phyloP scores from a whole-genome alignment of 2,888 invertebrate genomes.

The Metellina segmentata region DNA sequence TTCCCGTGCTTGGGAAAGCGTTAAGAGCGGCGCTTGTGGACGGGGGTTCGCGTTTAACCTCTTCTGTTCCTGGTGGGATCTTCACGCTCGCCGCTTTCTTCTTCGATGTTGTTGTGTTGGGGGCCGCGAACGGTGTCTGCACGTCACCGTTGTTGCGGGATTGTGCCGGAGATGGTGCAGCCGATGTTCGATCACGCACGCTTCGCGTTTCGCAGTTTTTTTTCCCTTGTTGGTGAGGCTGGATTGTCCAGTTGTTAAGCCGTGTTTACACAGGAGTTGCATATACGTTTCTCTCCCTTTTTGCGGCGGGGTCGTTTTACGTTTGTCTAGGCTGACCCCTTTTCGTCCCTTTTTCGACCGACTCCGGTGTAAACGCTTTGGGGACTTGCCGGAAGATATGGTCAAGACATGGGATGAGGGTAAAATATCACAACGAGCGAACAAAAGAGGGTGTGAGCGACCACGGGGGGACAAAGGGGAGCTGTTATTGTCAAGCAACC shows the following conservation, averaged over 20 bases:
- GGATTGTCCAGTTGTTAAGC: neutral
- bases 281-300: too few species aligned
- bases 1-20: slow-evolving; percentile 67
- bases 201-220: neutral
- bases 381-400: too few species aligned
- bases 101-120: slow-evolving; percentile 20
- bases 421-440: too few species aligned
- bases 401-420: too few species aligned
- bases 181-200: slow-evolving; percentile 15
- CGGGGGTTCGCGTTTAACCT: slow-evolving; percentile 47
- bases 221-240: neutral
- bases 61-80: slow-evolving; percentile 48
- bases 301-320: too few species aligned
- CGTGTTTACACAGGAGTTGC: too few species aligned
- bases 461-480: too few species aligned
- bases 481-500: too few species aligned
- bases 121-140: neutral
- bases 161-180: neutral
- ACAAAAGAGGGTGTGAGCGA: too few species aligned
- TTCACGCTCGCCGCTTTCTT: slow-evolving; percentile 58
- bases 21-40: slow-evolving; percentile 34
- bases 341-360: too few species aligned
- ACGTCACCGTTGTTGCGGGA: neutral
- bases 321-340: too few species aligned
- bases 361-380: too few species aligned